A percentile compares a stretch with the other conserved stretches of the same genome.
phyloP scores from a whole-genome alignment of 2,888 invertebrate species.

The Eristalinus aeneus region DNA sequence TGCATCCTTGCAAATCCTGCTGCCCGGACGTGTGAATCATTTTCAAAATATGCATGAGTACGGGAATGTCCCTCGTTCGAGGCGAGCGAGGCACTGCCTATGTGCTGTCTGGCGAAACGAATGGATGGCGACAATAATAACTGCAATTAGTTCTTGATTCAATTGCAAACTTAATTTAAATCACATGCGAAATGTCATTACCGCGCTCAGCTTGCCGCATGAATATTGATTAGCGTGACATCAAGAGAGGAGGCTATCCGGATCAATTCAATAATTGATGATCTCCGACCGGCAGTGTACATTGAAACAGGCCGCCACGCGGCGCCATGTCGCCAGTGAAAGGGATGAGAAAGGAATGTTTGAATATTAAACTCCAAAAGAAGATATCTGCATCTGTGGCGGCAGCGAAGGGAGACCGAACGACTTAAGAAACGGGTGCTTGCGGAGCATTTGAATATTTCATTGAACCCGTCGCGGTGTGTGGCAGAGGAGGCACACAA shows the following conservation, averaged over 20 bases:
- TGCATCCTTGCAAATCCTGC: too few species aligned
- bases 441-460: neutral
- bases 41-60: too few species aligned
- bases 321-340: too few species aligned
- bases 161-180: constrained; percentile 8
- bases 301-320: neutral
- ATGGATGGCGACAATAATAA: neutral
- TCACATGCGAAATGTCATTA: neutral
- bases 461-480: neutral
- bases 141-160: neutral
- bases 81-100: neutral
- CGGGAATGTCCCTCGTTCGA: too few species aligned
- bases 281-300: neutral
- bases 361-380: neutral
- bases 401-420: neutral
- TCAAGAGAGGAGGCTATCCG: constrained; percentile 7
- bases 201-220: neutral
- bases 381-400: neutral
- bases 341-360: neutral
- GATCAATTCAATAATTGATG: neutral
- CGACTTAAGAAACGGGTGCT: neutral
- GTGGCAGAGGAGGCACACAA: neutral
- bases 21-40: too few species aligned
- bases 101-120: neutral
- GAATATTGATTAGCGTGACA: constrained; percentile 8